Percentiles rank a stretch among this genome's conserved stretches.
Conservation (phyloP, 2,113 vertebrate species). For the Actenoides hombroni region DNA sequence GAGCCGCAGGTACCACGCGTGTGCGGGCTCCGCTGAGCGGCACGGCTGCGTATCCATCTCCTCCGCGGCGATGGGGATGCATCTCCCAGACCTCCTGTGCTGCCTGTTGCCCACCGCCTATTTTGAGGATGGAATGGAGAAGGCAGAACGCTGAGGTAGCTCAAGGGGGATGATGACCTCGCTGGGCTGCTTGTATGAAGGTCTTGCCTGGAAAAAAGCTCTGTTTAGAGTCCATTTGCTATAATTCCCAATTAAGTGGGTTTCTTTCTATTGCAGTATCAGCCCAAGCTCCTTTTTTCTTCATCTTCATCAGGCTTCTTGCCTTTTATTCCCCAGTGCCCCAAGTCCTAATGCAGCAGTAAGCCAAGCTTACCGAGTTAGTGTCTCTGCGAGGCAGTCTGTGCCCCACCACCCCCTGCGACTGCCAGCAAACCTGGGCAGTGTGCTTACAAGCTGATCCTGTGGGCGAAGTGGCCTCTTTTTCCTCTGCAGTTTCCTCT, state of each 20-base stretch:
- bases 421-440: not conserved
- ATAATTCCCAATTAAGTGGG: not conserved
- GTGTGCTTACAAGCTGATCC: fast-evolving
- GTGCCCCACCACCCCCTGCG: fast-evolving
- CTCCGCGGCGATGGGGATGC: fast-evolving
- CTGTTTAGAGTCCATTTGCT: not conserved
- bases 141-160: not conserved
- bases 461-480: not conserved
- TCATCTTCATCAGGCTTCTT: not conserved
- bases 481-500: not conserved
- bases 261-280: not conserved
- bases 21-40: fast-evolving
- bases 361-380: not conserved
- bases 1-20: fast-evolving
- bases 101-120: not conserved
- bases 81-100: not conserved
- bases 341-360: not conserved
- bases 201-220: not conserved
- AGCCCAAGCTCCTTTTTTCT: not conserved
- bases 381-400: fast-evolving
- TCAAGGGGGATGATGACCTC: not conserved
- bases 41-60: fast-evolving
- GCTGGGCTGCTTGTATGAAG: not conserved
- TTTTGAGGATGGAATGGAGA: too few species aligned
- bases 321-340: not conserved